Evolutionary conservation across 2,888 invertebrate species (phyloP).

Genomic region (Notodonta dromedarius): DNA sequence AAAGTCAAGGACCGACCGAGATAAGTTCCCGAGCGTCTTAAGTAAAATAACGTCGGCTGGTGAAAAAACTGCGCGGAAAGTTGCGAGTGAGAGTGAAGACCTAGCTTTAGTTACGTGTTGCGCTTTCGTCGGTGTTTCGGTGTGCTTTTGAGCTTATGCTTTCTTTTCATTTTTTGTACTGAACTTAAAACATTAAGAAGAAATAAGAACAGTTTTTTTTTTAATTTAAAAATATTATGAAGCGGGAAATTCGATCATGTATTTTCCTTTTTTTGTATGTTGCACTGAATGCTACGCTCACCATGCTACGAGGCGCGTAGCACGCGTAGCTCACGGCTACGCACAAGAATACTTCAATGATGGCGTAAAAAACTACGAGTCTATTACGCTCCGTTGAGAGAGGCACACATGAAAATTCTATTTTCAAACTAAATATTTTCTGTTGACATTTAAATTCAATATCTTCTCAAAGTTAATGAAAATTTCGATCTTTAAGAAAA

Average conservation of each 20-base stretch:
- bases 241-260: too few species aligned
- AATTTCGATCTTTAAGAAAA: neutral
- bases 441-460: neutral
- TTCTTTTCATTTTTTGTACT: slow-evolving; percentile 41
- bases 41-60: slow-evolving; percentile 79
- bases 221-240: too few species aligned
- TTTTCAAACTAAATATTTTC: neutral
- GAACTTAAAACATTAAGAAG: too few species aligned
- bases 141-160: slow-evolving; percentile 34
- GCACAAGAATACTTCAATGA: slow-evolving; percentile 21
- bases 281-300: slow-evolving; percentile 23
- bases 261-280: too few species aligned
- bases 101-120: slow-evolving; percentile 69
- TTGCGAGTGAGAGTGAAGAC: slow-evolving; percentile 78
- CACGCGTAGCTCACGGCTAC: slow-evolving; percentile 53
- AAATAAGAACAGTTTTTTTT: too few species aligned
- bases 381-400: slow-evolving; percentile 2
- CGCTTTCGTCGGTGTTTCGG: slow-evolving; percentile 57
- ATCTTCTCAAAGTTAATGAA: neutral
- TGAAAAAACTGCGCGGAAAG: slow-evolving; percentile 68
- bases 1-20: slow-evolving; percentile 84
- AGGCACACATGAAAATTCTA: neutral
- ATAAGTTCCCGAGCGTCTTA: slow-evolving; percentile 81
- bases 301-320: slow-evolving; percentile 52
- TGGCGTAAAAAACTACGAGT: slow-evolving; percentile 18